A percentile compares a stretch with the other conserved stretches of the same genome.
Evolutionary conservation across 2,888 invertebrate genomes (phyloP).

Genomic region (Calliopum simillimum): DNA sequence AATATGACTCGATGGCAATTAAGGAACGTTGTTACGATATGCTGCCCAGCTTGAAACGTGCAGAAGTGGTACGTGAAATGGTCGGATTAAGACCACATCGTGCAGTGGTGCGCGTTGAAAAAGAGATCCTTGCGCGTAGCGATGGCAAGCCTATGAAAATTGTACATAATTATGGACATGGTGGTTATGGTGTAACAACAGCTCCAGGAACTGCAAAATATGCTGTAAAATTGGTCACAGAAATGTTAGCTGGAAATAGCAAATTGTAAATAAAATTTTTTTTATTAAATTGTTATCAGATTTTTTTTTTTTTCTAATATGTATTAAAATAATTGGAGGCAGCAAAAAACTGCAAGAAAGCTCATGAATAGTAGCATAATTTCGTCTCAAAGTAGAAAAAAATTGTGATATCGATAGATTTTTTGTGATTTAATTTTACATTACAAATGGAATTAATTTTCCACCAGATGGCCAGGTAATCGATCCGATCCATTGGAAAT

Average conservation of each 20-base stretch:
- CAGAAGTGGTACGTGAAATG: conserved; percentile 73
- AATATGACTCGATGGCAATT: conserved; percentile 81
- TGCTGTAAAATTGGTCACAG: conserved; percentile 77
- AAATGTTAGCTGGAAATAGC: conserved; percentile 68
- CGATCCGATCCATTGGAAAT: too few relatives aligned
- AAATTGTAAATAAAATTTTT: conserved; percentile 54
- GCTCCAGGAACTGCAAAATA: conserved; percentile 88
- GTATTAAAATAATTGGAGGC: neutral
- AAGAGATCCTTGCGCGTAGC: conserved; percentile 68
- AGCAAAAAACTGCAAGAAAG: too few relatives aligned
- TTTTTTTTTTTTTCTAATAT: neutral
- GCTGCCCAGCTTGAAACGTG: conserved; percentile 76
- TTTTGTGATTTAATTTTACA: too few relatives aligned
- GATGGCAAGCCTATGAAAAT: conserved; percentile 71
- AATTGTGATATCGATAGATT: too few relatives aligned
- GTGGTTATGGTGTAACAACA: conserved; percentile 91
- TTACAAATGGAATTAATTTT: too few relatives aligned
- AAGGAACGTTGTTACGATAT: conserved; percentile 81
- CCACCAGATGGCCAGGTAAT: too few relatives aligned
- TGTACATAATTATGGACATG: conserved; percentile 96
- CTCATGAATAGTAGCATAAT: too few relatives aligned
- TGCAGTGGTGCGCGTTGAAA: conserved; percentile 77
- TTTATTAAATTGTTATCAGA: neutral
- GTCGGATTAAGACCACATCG: conserved; percentile 90
- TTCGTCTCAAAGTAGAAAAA: too few relatives aligned